A percentile compares a stretch with the other conserved stretches of the same genome.
These are phyloP conservation scores for Galbula dea DNA, from an alignment of 2,113 vertebrate genomes.

Conservation along the genomic window DNA sequence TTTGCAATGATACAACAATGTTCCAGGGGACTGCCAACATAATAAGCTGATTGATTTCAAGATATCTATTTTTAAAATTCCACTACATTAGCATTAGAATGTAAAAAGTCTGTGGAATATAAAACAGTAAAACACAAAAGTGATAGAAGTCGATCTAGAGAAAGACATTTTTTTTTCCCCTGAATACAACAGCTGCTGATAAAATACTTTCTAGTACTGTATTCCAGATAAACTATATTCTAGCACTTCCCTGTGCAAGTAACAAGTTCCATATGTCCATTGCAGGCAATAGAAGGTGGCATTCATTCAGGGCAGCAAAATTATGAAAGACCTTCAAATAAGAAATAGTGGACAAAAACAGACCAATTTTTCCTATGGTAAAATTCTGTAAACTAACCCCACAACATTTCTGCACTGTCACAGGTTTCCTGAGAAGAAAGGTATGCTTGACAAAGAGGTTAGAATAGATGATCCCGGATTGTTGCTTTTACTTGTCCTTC, in stretches of 20 bases:
- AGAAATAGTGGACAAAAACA: not conserved
- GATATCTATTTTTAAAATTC: slow-evolving; percentile 7
- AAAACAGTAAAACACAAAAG: not conserved
- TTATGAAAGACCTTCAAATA: not conserved
- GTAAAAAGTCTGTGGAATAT: not conserved
- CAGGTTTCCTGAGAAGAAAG: not conserved
- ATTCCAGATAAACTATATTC: not conserved
- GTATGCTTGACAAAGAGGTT: not conserved
- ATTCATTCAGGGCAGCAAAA: not conserved
- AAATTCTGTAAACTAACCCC: not conserved
- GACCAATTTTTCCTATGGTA: not conserved
- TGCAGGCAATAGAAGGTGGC: not conserved
- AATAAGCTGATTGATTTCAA: not conserved
- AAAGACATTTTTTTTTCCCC: not conserved
- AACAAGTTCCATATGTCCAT: not conserved
- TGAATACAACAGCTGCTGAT: not conserved
- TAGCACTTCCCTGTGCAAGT: not conserved
- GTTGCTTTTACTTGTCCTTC: not conserved
- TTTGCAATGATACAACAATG: not conserved
- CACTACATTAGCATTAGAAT: not conserved
- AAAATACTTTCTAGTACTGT: not conserved
- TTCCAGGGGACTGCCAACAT: not conserved
- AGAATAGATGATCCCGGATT: not conserved
- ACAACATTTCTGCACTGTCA: not conserved
- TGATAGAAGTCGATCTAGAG: not conserved